Evolutionary conservation across 2,113 vertebrate genomes (phyloP), one percentile per base, ranked within the genome.

Genomic region (Hyperopisus bebe): DNA sequence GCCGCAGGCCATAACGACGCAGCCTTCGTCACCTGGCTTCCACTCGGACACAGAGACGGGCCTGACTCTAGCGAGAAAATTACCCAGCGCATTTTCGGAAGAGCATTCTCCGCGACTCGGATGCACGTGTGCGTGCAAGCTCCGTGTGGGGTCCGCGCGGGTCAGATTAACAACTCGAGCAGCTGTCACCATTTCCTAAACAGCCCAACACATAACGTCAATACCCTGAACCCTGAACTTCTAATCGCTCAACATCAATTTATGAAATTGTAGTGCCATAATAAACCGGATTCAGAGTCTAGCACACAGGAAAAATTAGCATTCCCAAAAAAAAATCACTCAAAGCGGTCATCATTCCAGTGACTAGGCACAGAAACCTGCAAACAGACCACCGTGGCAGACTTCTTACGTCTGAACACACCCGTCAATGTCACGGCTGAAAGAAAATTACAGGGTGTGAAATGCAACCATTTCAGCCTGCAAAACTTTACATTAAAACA

Each of bases 21-120:
- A 42, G 89, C 89, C 91, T 91, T 91, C 90, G 92, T 94, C 92
- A 94, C 90, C 92, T 58, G 92, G 92, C 90, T 90, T 31, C 89
- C 92, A 92, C 91, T 91, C 89, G 4, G 91, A 91, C 91, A 88
- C 87, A 89, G 89, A 91, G 94, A 90, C 91, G 91, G 91, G 90
- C 90, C 89, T 90, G 91, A 90, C 90, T 92, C 90, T 90, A 86
- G 48, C 92, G 93, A 94, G 93, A 74, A 94, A 95, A 95, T 92
- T 90, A 94, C 90, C 90, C 90, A 86, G 86, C 47, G 90, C 42
- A 90, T 92, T 92, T 92, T 92, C 92, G 90, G 92, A 85, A 47
- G 48, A 91, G 46, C 39, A 39, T 80, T 89, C 90, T 92, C 50
- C 88, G 86, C 77, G 90, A 83, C 42, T n/a, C 44, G 21, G 90